Conservation (phyloP, 2,888 invertebrate species). For the Sceliomorpha sp. region DNA sequence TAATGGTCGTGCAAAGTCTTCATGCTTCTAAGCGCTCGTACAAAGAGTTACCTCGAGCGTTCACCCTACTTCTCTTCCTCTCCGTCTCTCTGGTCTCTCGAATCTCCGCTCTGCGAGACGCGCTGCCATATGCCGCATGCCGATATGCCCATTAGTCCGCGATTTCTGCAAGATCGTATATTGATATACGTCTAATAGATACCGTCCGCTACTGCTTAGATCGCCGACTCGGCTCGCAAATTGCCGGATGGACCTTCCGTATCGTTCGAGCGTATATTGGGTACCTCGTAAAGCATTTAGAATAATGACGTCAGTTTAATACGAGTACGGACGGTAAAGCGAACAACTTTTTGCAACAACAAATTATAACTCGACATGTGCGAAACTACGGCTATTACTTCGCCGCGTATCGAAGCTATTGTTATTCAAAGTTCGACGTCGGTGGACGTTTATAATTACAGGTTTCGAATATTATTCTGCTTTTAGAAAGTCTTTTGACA, state of each 20-base stretch:
- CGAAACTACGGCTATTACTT: no score
- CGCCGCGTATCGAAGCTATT: no score
- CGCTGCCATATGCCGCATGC: slow-evolving; percentile 62
- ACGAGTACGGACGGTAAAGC: slow-evolving; percentile 9
- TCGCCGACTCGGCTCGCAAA: slow-evolving; percentile 47
- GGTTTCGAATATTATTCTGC: no score
- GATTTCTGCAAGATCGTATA: slow-evolving; percentile 69
- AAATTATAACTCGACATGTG: no score
- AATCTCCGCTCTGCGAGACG: slow-evolving; percentile 30
- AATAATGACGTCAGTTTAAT: slow-evolving; percentile 49
- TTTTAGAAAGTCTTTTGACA: no score
- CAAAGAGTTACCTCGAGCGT: slow-evolving; percentile 57
- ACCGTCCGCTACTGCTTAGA: slow-evolving; percentile 64
- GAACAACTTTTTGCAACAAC: no score
- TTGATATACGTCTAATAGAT: slow-evolving; percentile 70
- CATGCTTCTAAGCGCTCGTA: slow-evolving; percentile 63
- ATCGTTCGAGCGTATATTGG: slow-evolving; percentile 25
- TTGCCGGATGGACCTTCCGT: slow-evolving; percentile 47
- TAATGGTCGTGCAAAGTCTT: slow-evolving; percentile 53
- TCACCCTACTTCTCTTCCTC: slow-evolving; percentile 57
- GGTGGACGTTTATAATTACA: no score
- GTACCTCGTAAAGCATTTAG: slow-evolving; percentile 41
- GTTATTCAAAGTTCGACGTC: no score
- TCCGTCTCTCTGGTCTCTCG: slow-evolving; percentile 18
- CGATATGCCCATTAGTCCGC: slow-evolving; percentile 67